Evolutionary conservation across 1,140 invertebrate species (phyloP).

Genomic region (Tetramorium simillimum): DNA sequence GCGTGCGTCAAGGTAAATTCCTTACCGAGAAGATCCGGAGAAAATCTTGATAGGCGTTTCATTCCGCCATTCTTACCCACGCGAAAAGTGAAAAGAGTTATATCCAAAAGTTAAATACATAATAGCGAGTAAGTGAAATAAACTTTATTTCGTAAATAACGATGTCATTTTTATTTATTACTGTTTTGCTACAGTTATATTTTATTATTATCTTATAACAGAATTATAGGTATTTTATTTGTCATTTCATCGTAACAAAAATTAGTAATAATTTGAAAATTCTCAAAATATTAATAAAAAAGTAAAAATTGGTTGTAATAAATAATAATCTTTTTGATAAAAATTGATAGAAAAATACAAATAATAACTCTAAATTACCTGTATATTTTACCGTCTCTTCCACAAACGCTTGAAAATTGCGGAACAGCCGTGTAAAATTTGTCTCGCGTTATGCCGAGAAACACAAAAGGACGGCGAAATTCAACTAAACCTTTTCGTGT

Average conservation of each 20-base stretch:
- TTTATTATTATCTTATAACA: background rate
- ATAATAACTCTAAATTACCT: background rate
- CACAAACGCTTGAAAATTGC: background rate
- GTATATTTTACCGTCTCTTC: background rate
- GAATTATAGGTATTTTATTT: background rate
- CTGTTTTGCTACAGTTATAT: background rate
- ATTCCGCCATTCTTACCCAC: slow-evolving; percentile 24
- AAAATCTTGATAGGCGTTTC: slow-evolving; percentile 37
- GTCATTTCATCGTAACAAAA: background rate
- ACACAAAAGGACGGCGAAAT: background rate
- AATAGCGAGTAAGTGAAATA: background rate
- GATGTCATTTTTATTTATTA: background rate
- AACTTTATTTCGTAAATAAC: slow-evolving; percentile 5
- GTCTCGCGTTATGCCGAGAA: background rate
- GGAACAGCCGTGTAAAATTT: background rate
- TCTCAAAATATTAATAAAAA: background rate
- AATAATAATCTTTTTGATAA: background rate
- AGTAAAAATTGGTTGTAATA: background rate
- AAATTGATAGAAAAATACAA: background rate
- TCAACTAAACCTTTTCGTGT: background rate
- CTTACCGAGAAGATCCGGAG: background rate
- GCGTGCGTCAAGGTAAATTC: slow-evolving; percentile 31
- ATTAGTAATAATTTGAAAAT: background rate
- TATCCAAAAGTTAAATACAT: background rate
- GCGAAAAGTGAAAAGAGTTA: slow-evolving; percentile 15